Base-by-base conservation (phyloP, 2,888 invertebrate species). In the Leucophenga maculata region DNA sequence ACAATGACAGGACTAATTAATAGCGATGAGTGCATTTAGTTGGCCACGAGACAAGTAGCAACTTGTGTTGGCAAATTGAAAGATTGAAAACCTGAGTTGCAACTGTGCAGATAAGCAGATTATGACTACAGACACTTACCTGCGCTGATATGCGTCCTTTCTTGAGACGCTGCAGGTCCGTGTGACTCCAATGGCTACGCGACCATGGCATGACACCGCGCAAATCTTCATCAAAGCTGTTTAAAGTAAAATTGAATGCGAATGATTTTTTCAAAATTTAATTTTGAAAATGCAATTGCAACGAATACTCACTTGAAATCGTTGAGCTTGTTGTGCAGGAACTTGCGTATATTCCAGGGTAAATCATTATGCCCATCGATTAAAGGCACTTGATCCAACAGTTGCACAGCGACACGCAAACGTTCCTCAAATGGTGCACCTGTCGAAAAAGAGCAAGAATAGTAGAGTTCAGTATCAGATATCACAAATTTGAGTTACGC, bases 311-410 rank as follows among this genome's bases (percentile, higher is more conserved):
- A 92, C 92, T 93, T 92, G 84, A 96, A 95, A 88, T 95, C 94
- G 88, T 94, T 94, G 80, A 96, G 92, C 87, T 94, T 93, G 89
- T 96, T 96, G 89, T 95, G 95, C 87, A 95, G 91, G 90, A 96
- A 95, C 89, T 95, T 95, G 77, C 96, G 91, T 88, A 96, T 95
- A 89, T 96, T 96, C 95, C 95, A 96, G 14, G 96, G 95, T 76
- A 96, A 90, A 89, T 96, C 96, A 90, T 96, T 96, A 91, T 96
- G 96, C 77, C 95, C 95, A 88, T 94, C 94, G 79, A 94, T 91
- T 78, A 94, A 92, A 77, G 94, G 94, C 78, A 94, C 93, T 90
- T 94, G 93, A 86, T 93, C 92, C 73, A 94, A 90, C 32, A 94
- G 90, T 76, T 93, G 91, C 71, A 93, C 92, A 13, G 94, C 94